Percentiles rank a stretch among this genome's conserved stretches.
These are phyloP conservation scores for Medauroidea extradentata DNA, from an alignment of 1,140 invertebrate species.

Conservation along the genomic window DNA sequence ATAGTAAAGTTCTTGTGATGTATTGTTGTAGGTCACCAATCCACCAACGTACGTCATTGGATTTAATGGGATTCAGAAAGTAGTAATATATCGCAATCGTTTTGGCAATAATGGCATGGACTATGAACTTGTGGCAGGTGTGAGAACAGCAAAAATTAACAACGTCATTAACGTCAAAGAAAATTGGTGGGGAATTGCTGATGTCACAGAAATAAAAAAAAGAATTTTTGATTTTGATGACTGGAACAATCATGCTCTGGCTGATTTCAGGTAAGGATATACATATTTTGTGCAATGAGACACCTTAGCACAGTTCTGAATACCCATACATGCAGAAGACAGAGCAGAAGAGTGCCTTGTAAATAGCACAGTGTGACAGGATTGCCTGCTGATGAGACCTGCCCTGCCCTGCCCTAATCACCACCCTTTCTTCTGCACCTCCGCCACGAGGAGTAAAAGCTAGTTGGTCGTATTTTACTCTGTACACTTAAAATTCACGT, in stretches of 20 bases:
- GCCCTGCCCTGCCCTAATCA: too few relatives aligned
- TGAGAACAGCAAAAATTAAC: conserved; percentile 80
- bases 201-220: conserved; percentile 66
- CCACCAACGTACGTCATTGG: conserved; percentile 80
- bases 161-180: conserved; percentile 83
- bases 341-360: too few relatives aligned
- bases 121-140: conserved; percentile 91
- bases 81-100: conserved; percentile 85
- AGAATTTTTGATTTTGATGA: conserved; percentile 99
- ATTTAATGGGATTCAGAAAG: conserved; percentile 91
- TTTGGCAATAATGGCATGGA: conserved; percentile 83
- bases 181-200: conserved; percentile 93
- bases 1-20: too few relatives aligned
- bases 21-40: conserved; percentile 24
- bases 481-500: too few relatives aligned
- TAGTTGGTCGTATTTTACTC: too few relatives aligned
- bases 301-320: too few relatives aligned
- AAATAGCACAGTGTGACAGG: too few relatives aligned
- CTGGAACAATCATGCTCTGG: conserved; percentile 97
- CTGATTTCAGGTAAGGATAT: conserved; percentile 61
- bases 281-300: too few relatives aligned
- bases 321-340: too few relatives aligned
- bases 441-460: too few relatives aligned
- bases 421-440: too few relatives aligned
- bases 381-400: too few relatives aligned